Conservation (phyloP, 1,140 invertebrate species). For the Drosophila tani region DNA sequence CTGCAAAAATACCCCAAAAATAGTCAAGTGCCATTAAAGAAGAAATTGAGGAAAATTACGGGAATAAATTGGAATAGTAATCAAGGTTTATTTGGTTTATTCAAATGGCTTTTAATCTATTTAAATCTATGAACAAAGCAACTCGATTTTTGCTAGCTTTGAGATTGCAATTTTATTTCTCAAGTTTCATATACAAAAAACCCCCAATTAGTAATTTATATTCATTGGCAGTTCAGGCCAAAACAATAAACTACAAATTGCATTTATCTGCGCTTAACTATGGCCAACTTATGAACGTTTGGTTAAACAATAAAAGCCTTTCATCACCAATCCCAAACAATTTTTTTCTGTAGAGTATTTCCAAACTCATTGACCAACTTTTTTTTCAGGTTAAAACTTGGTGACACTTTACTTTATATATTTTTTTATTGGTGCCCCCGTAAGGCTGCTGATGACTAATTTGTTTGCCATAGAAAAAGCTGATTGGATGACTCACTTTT, state of each 20-base stretch:
- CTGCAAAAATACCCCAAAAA: slow-evolving; percentile 16
- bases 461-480: slow-evolving; percentile 55
- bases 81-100: neutral
- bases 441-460: slow-evolving; percentile 61
- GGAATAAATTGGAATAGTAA: neutral
- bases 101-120: neutral
- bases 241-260: slow-evolving; percentile 1
- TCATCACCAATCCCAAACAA: neutral
- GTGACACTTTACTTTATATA: slow-evolving; percentile 26
- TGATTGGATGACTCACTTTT: slow-evolving; percentile 53
- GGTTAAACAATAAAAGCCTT: slow-evolving; percentile 12
- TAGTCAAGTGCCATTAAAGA: neutral
- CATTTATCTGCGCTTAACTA: neutral
- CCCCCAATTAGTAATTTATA: neutral
- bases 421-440: slow-evolving; percentile 11
- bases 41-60: slow-evolving; percentile 7
- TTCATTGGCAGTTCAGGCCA: neutral
- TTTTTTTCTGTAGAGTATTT: slow-evolving; percentile 4
- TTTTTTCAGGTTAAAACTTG: slow-evolving; percentile 19
- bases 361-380: slow-evolving; percentile 24
- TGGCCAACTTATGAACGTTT: neutral
- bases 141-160: neutral
- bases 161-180: neutral
- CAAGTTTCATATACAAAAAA: neutral
- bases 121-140: neutral